Base-by-base conservation (phyloP, 2,888 invertebrate genomes). In the Barypeithes pellucidus region DNA sequence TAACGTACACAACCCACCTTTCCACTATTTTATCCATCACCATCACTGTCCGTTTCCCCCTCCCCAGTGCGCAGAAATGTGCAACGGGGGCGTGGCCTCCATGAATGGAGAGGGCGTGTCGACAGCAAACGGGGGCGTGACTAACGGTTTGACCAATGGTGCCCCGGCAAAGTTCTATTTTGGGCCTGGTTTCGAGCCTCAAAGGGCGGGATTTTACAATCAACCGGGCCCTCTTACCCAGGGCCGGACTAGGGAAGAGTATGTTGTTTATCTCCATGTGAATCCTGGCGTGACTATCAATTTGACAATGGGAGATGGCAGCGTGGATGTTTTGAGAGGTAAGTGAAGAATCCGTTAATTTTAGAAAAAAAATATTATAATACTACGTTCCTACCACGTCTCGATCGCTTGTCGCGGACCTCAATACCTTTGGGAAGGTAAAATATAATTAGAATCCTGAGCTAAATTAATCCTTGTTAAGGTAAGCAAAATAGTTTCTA, bases 241-340 rank as follows among this genome's bases (percentile, higher is more conserved):
- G 2, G 67, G 67, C 12, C 71, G 75, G 11, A 82, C 80, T 68
- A 81, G 83, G 22, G 81, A 80, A 63, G 90, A 91, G 81, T 91
- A 92, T 83, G 90, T 93, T 73, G 92, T 93, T 77, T 89, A 92
- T 80, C 90, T 94, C 81, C 93, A 93, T 85, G 90, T 94, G 79
- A 91, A 92, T 85, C 91, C 92, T 11, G 94, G 94, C n/a, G 92
- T 93, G 80, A 91, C 92, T 22, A 91, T 94, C 83, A 91, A 91
- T 77, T 91, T 94, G 81, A 90, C 92, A 85, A 90, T 93, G 82
- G 92, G 92, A 80, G 93, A 93, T 68, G 75, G 75, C 81, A 91
- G 91, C 84, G 88, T 92, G 79, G 93, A 94, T 86, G 89, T 93
- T 80, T 90, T 94, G 81, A 89, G 91, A 90, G 94, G 94, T 93